Conservation (phyloP, 2,888 invertebrate species). For the Alcis repandata region DNA sequence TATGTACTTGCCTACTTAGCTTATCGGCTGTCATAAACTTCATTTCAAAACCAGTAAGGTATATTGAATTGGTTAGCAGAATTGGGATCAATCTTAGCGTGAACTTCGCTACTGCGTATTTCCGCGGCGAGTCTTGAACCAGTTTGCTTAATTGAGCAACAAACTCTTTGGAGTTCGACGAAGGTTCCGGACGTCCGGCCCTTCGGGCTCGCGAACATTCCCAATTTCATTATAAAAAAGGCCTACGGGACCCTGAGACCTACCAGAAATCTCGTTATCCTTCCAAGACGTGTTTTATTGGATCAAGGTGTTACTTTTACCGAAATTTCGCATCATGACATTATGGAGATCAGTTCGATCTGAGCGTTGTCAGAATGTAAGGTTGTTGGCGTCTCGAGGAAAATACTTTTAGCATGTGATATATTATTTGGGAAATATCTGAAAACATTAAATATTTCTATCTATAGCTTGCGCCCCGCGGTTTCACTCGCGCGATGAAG, state of each 20-base stretch:
- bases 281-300: slow-evolving; percentile 57
- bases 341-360: slow-evolving; percentile 39
- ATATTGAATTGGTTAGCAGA: background rate
- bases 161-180: slow-evolving; percentile 62
- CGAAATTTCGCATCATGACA: slow-evolving; percentile 47
- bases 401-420: background rate
- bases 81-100: background rate
- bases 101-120: slow-evolving; percentile 18
- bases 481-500: too few species aligned
- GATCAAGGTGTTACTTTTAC: slow-evolving; percentile 59
- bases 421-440: too few species aligned
- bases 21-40: too few species aligned
- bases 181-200: slow-evolving; percentile 68
- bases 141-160: slow-evolving; percentile 70
- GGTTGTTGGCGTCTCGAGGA: background rate
- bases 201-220: slow-evolving; percentile 48
- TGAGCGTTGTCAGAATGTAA: slow-evolving; percentile 16
- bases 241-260: slow-evolving; percentile 44
- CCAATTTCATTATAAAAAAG: slow-evolving; percentile 66
- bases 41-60: background rate
- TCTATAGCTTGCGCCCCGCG: too few species aligned
- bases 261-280: slow-evolving; percentile 62
- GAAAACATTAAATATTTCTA: too few species aligned
- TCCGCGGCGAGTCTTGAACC: slow-evolving; percentile 42
- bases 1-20: too few species aligned